Conservation (phyloP, 1,140 invertebrate genomes). For the Eubasilissa regina region DNA sequence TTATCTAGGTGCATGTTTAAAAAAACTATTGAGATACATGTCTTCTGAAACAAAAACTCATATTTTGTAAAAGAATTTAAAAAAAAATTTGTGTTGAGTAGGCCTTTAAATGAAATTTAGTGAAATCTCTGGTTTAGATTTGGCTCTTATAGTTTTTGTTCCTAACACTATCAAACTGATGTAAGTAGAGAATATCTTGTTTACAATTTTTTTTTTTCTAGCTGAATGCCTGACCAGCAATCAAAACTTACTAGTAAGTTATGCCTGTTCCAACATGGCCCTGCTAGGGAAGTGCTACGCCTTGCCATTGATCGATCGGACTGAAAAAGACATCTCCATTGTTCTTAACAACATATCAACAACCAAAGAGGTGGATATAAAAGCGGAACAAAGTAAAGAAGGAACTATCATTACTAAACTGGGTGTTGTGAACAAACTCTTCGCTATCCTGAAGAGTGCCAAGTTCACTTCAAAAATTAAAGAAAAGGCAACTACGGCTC, state of each 20-base stretch:
- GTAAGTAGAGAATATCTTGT: conserved; percentile 3
- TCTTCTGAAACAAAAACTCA: too few relatives aligned
- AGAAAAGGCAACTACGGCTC: conserved; percentile 80
- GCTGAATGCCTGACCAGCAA: conserved; percentile 75
- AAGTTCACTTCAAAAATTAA: conserved; percentile 79
- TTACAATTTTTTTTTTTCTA: conserved; percentile 63
- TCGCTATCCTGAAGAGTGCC: conserved; percentile 75
- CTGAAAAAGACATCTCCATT: conserved; percentile 65
- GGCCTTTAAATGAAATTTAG: too few relatives aligned
- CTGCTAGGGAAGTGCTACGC: conserved; percentile 78
- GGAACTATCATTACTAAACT: conserved; percentile 73
- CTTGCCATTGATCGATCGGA: conserved; percentile 73
- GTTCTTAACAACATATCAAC: conserved; percentile 49
- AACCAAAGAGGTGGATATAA: not conserved
- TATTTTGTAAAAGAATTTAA: too few relatives aligned
- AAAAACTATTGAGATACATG: too few relatives aligned
- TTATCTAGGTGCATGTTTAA: too few relatives aligned
- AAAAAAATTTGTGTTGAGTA: too few relatives aligned
- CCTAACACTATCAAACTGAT: not conserved
- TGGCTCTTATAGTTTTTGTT: not conserved
- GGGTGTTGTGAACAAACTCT: conserved; percentile 74
- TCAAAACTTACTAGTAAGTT: conserved; percentile 74
- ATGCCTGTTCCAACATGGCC: conserved; percentile 79
- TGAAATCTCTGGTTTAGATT: too few relatives aligned
- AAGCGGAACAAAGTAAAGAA: conserved; percentile 61